Conservation (phyloP, 2,888 invertebrate genomes). For the Andricus curvator region DNA sequence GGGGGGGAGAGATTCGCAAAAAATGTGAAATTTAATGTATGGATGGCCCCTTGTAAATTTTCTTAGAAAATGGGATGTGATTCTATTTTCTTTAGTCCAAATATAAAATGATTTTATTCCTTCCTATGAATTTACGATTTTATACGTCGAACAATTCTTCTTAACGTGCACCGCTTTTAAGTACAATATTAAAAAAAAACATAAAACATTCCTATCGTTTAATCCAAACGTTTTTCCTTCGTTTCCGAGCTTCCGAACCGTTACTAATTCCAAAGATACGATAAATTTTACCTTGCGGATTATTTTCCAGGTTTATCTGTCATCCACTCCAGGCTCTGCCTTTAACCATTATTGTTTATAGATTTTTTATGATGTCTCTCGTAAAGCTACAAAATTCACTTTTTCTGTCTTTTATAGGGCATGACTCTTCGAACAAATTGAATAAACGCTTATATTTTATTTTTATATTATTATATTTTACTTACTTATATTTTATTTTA, state of each 20-base stretch:
- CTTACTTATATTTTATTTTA: too few species aligned
- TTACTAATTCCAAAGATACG: constrained; percentile 49
- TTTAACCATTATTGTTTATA: constrained; percentile 53
- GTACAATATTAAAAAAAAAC: constrained; percentile 1
- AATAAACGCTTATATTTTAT: neutral
- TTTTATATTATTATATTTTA: too few species aligned
- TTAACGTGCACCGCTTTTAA: neutral
- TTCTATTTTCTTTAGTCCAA: neutral
- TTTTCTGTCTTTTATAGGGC: neutral
- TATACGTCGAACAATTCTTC: neutral
- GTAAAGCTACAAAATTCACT: constrained; percentile 42
- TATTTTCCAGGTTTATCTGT: constrained; percentile 42
- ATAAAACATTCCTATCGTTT: constrained; percentile 4
- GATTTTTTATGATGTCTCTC: constrained; percentile 57
- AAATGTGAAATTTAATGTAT: too few species aligned
- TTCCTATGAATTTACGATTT: neutral
- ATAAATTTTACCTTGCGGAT: constrained; percentile 47
- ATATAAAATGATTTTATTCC: neutral
- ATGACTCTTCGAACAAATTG: neutral
- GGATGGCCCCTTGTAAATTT: too few species aligned
- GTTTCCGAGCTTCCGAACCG: neutral
- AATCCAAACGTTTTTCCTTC: neutral
- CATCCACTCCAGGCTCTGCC: constrained; percentile 34
- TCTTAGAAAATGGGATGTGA: too few species aligned
- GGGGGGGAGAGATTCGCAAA: too few species aligned